Evolutionary conservation across 2,113 vertebrate species (phyloP), one percentile per base, ranked within the genome.

Genomic region (Lamprotornis superbus): DNA sequence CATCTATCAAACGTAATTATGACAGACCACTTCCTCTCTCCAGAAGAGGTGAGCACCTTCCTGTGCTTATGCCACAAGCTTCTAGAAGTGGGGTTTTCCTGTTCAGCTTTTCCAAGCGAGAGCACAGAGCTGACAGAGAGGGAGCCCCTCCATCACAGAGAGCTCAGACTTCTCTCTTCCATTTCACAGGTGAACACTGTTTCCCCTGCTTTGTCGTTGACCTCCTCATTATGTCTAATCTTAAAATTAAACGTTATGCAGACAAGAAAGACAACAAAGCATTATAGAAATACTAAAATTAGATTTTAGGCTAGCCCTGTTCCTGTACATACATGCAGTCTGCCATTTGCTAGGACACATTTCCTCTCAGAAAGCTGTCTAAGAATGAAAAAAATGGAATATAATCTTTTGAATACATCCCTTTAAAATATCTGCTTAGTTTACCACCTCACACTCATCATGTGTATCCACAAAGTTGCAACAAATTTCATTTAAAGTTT

Each of bases 401-500:
- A 47, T 2, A 39, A 57, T 55, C 9, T 86, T 94, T 57, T 80
- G 39, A 81, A 46, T 11, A 63, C 5, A 89, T 27, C 5, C 15
- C 12, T 59, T 94, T 53, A 79, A 92, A 87, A 77, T 3, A 67
- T 33, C 31, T 68, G 5, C 35, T 82, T 87, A 44, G 6, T 52
- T 84, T 76, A 76, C 37, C 64, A 57, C 22, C 63, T 59, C 42
- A 81, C 39, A 70, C 8, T 57, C 49, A 37, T 79, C 15, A 27
- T 44, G 35, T 19, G 10, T 33, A 49, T 40, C 53, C 59, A 64
- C 35, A 53, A 67, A 94, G 40, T 70, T 9, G 0, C 30, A 90
- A 75, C 13, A 89, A 70, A 73, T 78, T 93, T 90, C 23, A 76
- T 44, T 70, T 75, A 30, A 95, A 69, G 44, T 95, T 90, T 70